Percentiles rank a stretch among this genome's conserved stretches.
These are phyloP conservation scores for Aspidapion aeneum DNA, from an alignment of 2,888 invertebrate genomes.

Conservation along the genomic window DNA sequence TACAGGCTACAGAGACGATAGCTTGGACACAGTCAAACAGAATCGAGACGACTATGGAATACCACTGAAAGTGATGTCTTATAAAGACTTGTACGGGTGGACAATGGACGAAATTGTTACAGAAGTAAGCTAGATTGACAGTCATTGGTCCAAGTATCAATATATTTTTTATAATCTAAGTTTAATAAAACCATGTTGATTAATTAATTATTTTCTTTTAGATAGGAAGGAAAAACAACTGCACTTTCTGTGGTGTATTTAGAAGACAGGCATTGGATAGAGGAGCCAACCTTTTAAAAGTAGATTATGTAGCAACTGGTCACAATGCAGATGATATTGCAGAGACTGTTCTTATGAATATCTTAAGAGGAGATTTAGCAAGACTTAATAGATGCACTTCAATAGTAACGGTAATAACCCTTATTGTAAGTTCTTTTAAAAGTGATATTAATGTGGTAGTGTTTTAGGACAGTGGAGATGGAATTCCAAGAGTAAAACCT, in stretches of 20 bases:
- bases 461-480: conserved; percentile 67
- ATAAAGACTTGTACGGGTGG: conserved; percentile 98
- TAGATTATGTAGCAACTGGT: conserved; percentile 93
- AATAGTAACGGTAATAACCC: conserved; percentile 80
- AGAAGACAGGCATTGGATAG: conserved; percentile 93
- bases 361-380: conserved; percentile 94
- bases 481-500: conserved; percentile 91
- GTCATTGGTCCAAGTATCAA: background rate
- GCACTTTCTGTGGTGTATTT: conserved; percentile 95
- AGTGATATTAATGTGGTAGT: background rate
- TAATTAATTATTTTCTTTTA: conserved; percentile 36
- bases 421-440: background rate
- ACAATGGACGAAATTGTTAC: conserved; percentile 98
- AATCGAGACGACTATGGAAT: conserved; percentile 93
- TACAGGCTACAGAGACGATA: conserved; percentile 93
- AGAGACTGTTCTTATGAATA: conserved; percentile 97
- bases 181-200: background rate
- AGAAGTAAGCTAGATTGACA: conserved; percentile 57
- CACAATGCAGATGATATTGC: conserved; percentile 98
- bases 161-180: background rate
- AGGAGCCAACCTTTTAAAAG: conserved; percentile 84
- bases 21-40: conserved; percentile 92
- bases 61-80: conserved; percentile 91
- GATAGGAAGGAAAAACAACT: conserved; percentile 89
- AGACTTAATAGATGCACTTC: conserved; percentile 89